Evolutionary conservation across 2,888 invertebrate species (phyloP).

Genomic region (Dynastes grantii): DNA sequence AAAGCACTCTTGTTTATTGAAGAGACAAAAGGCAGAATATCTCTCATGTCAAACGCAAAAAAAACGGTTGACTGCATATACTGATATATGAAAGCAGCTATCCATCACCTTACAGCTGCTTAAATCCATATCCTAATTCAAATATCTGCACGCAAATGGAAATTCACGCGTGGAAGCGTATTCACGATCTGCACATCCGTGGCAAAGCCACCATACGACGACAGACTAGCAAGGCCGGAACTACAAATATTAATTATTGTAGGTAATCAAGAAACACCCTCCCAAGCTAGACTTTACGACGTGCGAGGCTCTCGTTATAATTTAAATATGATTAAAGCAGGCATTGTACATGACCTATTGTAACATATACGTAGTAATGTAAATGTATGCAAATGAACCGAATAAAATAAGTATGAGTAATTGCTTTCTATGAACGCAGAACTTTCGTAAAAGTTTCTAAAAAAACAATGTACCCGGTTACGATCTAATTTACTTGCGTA

Average conservation of each 20-base stretch:
- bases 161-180: slow-evolving; percentile 5
- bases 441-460: no score
- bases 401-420: slow-evolving; percentile 12
- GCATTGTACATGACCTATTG: slow-evolving; percentile 11
- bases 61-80: background rate
- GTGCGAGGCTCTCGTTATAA: slow-evolving; percentile 7
- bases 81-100: slow-evolving; percentile 3
- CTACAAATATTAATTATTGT: slow-evolving; percentile 13
- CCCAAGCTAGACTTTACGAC: slow-evolving; percentile 13
- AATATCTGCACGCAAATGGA: slow-evolving; percentile 10
- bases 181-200: slow-evolving; percentile 6
- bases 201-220: background rate
- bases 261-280: slow-evolving; percentile 14
- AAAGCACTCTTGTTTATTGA: no score
- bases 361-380: background rate
- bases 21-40: no score
- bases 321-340: slow-evolving; percentile 12
- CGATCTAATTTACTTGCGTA: no score
- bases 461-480: no score
- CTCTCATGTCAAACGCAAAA: no score
- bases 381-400: slow-evolving; percentile 16
- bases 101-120: background rate
- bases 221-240: background rate
- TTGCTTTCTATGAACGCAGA: background rate
- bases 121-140: slow-evolving; percentile 9